Conservation (phyloP, 2,888 invertebrate genomes). For the Zhuqinia jingwanae region DNA sequence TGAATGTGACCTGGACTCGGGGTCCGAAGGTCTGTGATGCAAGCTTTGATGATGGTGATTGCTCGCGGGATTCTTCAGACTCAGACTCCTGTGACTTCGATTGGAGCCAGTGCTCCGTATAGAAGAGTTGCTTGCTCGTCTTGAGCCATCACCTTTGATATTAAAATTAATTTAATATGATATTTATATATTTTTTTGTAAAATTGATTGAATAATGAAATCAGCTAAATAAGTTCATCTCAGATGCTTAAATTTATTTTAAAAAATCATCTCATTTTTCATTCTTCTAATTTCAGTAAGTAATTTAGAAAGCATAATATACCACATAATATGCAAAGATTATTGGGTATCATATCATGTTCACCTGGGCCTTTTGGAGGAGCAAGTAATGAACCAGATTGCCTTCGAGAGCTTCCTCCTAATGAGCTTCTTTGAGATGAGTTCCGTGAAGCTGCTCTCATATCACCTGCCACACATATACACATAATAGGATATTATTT, state of each 20-base stretch:
- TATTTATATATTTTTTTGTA: no score
- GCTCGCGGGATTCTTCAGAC: slow-evolving; percentile 75
- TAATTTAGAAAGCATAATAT: no score
- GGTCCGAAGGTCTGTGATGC: slow-evolving; percentile 77
- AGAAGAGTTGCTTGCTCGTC: slow-evolving; percentile 77
- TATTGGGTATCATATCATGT: background rate
- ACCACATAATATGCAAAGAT: no score
- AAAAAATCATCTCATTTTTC: no score
- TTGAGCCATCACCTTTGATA: slow-evolving; percentile 72
- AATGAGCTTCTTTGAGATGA: slow-evolving; percentile 77
- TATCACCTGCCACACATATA: slow-evolving; percentile 66
- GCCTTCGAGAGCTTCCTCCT: slow-evolving; percentile 75
- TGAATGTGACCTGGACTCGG: slow-evolving; percentile 73
- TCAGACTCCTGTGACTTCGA: slow-evolving; percentile 76
- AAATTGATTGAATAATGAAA: background rate
- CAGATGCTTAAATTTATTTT: no score
- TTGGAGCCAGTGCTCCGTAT: slow-evolving; percentile 76
- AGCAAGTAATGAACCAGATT: slow-evolving; percentile 76
- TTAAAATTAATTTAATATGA: no score
- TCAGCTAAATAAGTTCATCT: no score
- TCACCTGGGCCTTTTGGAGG: slow-evolving; percentile 78
- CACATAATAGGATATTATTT: no score
- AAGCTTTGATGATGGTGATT: slow-evolving; percentile 76
- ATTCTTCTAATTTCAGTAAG: no score
- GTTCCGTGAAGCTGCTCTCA: slow-evolving; percentile 73